Percentiles rank a stretch among this genome's conserved stretches.
Evolutionary conservation across 1,140 invertebrate genomes (phyloP).

Genomic region (Drosophila azteca): DNA sequence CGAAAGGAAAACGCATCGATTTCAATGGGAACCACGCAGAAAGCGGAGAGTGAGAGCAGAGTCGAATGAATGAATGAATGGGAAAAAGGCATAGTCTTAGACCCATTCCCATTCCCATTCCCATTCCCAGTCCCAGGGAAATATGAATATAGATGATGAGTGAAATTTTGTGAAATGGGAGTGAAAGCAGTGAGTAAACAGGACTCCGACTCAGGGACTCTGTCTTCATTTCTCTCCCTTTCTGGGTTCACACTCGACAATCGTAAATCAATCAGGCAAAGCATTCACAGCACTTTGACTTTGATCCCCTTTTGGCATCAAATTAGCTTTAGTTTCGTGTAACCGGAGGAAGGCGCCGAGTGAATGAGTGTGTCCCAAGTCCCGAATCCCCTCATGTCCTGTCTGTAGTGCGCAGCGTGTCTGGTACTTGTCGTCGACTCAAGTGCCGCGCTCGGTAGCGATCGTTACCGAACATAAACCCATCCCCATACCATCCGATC

Average conservation of each 20-base stretch:
- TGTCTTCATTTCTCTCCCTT: not conserved
- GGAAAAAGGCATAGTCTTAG: not conserved
- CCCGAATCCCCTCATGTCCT: conserved; percentile 27
- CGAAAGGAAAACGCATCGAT: conserved; percentile 50
- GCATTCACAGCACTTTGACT: conserved; percentile 45
- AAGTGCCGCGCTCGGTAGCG: conserved; percentile 46
- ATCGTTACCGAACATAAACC: too few species aligned
- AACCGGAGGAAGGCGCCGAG: conserved; percentile 55
- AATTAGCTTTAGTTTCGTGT: conserved; percentile 56
- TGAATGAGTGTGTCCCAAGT: conserved; percentile 48
- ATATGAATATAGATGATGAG: conserved; percentile 62
- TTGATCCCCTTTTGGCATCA: conserved; percentile 15
- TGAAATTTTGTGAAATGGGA: conserved; percentile 60
- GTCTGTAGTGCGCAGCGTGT: conserved; percentile 1
- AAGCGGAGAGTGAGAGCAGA: too few species aligned
- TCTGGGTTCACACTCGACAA: conserved; percentile 10
- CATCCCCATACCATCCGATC: too few species aligned
- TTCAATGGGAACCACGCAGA: conserved; percentile 59
- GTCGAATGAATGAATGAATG: conserved; percentile 4
- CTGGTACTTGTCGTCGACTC: conserved; percentile 72
- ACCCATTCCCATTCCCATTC: not conserved
- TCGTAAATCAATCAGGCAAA: conserved; percentile 70
- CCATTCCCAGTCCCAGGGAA: not conserved
- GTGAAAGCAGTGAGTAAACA: conserved; percentile 48
- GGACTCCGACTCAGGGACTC: not conserved